Evolutionary conservation across 2,888 invertebrate genomes (phyloP), one percentile per base, ranked within the genome.

Genomic region (Reticulitermes lucifugus): DNA sequence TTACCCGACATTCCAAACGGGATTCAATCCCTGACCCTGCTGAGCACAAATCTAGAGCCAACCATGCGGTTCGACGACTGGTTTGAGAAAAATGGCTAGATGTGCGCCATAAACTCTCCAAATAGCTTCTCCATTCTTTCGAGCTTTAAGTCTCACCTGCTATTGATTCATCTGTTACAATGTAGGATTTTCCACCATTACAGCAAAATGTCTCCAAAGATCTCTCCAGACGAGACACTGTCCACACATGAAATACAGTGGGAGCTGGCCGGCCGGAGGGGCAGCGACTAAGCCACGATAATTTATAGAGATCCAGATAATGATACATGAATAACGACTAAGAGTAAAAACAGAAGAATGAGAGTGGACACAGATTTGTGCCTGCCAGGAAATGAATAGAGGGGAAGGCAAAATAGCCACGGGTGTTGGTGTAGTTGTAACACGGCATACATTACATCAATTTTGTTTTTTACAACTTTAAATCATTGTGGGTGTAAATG

Each of bases 241-340:
- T 65, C 65, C 12, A 7, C 60, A n/a, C 60, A 21, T 60, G 60
- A 60, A 60, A 60, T 60, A 60, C 60, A 18, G 21, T 6, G 22
- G 6, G 6, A 21, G 21, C n/a, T 6, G 60, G 60, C 22, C 1
- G 22, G 60, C n/a, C 35, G 6, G 21, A 60, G 60, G 60, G 60
- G 6, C 18, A 21, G 65, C 77, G 25, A 12, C 59, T 81, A 81
- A 81, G 81, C 81, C 81, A n/a, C 43, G 46, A 81, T 81, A 65
- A 70, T 81, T 81, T 81, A 81, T 81, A 81, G 65, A 70, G 81
- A 81, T 81, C 81, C 81, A 81, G 81, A 59, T 70, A 81, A 81
- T 80, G 80, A 60, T 60, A 60, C 51, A 60, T 80, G 80, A 80
- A 41, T 80, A 80, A 80, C 80, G 81, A 25, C 70, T 22, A n/a